A percentile compares a stretch with the other conserved stretches of the same genome.
Conservation (phyloP, 2,797 vertebrate genomes). For the Capromys pilorides region DNA sequence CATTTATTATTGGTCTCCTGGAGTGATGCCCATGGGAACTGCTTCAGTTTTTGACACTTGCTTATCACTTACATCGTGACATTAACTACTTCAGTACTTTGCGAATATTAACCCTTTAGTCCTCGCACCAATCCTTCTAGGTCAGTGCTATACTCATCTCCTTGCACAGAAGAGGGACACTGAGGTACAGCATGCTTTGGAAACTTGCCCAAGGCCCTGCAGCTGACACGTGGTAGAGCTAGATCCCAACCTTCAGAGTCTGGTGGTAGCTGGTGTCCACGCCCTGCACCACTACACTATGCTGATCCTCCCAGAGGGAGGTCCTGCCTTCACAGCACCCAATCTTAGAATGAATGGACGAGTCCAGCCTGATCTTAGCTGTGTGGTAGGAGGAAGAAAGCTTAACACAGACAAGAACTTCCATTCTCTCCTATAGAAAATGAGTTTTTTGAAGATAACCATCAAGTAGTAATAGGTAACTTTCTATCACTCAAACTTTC, state of each 20-base stretch:
- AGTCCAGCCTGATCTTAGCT: background rate
- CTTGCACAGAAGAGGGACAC: slow-evolving; percentile 2
- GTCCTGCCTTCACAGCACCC: background rate
- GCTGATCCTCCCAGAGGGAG: background rate
- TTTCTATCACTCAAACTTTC: slow-evolving; percentile 46
- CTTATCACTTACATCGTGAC: background rate
- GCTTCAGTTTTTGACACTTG: background rate
- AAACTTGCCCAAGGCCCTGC: background rate
- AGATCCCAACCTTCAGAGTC: background rate
- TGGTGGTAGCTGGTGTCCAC: background rate
- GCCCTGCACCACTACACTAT: too few relatives aligned
- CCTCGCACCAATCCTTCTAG: background rate
- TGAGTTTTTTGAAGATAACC: slow-evolving; percentile 42
- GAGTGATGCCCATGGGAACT: background rate
- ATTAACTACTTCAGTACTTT: background rate
- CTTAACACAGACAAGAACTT: slow-evolving; percentile 31
- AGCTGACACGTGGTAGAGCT: background rate
- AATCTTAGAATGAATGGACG: background rate
- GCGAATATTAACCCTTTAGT: background rate
- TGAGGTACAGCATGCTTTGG: background rate
- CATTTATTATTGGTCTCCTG: background rate
- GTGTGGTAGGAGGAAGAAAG: background rate
- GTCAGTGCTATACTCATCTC: background rate
- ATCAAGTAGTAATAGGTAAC: slow-evolving; percentile 48
- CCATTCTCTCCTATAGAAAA: slow-evolving; percentile 3